phyloP scores from a whole-genome alignment of 1,140 invertebrate genomes.

The Aphis gossypii region DNA sequence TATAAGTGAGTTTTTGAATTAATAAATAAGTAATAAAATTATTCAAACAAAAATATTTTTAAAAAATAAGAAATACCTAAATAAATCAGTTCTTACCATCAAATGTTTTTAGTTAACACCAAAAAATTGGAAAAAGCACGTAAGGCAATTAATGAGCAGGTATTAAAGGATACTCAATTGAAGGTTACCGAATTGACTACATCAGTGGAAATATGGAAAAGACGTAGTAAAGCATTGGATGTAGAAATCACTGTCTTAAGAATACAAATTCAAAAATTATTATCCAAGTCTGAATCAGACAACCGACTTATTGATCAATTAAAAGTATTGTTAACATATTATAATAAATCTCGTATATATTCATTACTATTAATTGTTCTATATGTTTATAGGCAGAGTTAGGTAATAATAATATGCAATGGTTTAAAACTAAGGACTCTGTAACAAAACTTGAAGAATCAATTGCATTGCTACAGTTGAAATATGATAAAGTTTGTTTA shows the following conservation, averaged over 20 bases:
- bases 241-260: slow-evolving; percentile 44
- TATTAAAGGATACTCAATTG: slow-evolving; percentile 10
- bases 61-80: not conserved
- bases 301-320: not conserved
- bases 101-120: not conserved
- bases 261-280: slow-evolving; percentile 22
- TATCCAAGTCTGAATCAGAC: slow-evolving; percentile 5
- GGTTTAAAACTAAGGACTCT: not conserved
- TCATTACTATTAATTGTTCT: not conserved
- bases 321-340: not conserved
- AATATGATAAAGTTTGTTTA: not conserved
- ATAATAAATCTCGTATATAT: not conserved
- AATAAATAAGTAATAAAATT: too few species aligned
- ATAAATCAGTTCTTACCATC: not conserved
- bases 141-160: not conserved
- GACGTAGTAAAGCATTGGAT: slow-evolving; percentile 18
- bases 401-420: not conserved
- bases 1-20: too few species aligned
- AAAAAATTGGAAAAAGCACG: not conserved
- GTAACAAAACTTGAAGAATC: not conserved
- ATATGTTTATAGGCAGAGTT: not conserved
- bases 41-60: not conserved
- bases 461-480: not conserved
- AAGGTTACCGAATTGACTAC: not conserved
- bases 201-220: slow-evolving; percentile 17